These are phyloP conservation scores for Ancistrus triradiatus DNA, from an alignment of 2,113 vertebrate species.

Conservation along the genomic window DNA sequence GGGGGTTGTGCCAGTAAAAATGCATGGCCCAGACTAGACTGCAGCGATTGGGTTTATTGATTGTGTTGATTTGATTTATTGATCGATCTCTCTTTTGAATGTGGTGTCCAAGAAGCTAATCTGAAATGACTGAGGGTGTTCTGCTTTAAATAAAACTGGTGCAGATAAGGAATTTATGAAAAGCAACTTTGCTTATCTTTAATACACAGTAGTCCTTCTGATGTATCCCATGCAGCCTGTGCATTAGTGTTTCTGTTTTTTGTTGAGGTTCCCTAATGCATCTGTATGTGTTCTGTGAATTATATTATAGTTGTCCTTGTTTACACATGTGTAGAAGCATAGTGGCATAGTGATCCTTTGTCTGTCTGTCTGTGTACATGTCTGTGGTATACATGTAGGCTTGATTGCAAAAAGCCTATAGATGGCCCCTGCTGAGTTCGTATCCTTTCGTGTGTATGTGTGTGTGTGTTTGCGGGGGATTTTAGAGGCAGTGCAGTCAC, in stretches of 20 bases:
- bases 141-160: constrained; percentile 78
- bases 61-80: constrained; percentile 98
- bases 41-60: constrained; percentile 91
- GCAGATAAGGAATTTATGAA: constrained; percentile 88
- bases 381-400: no score
- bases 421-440: constrained; percentile 14
- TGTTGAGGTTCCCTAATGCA: not conserved
- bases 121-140: constrained; percentile 85
- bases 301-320: not conserved
- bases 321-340: constrained; percentile 38
- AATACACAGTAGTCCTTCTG: constrained; percentile 68
- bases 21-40: constrained; percentile 86
- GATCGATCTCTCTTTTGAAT: constrained; percentile 87
- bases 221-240: constrained; percentile 35
- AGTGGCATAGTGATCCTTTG: constrained; percentile 12
- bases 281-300: constrained; percentile 4
- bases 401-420: no score
- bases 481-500: constrained; percentile 82
- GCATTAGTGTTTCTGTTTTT: not conserved
- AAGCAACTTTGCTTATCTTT: constrained; percentile 90
- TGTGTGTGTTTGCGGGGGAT: constrained; percentile 58
- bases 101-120: constrained; percentile 93
- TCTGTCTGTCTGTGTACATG: constrained; percentile 22
- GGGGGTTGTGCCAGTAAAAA: constrained; percentile 84
- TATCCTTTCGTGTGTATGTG: constrained; percentile 36